Evolutionary conservation across 2,797 vertebrate species (phyloP).

Genomic region (Syncerus caffer): DNA sequence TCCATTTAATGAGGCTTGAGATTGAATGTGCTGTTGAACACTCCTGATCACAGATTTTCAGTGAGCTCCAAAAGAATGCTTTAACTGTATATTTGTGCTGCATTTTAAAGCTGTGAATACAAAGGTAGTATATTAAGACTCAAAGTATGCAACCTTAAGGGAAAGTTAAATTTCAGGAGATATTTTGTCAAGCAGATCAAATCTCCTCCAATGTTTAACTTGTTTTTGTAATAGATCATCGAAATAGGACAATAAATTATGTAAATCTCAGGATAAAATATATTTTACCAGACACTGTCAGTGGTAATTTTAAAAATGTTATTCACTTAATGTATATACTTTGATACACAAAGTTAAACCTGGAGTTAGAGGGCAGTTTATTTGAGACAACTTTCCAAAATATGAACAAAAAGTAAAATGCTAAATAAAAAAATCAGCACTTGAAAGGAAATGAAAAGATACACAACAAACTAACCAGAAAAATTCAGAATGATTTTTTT

Average conservation of each 20-base stretch:
- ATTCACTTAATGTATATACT: not conserved
- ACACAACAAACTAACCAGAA: not conserved
- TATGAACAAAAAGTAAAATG: not conserved
- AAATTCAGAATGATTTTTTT: not conserved
- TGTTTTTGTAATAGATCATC: not conserved
- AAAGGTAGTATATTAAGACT: not conserved
- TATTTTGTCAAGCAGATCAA: not conserved
- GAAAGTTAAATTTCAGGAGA: not conserved
- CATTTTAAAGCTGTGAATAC: not conserved
- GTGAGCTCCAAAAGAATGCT: not conserved
- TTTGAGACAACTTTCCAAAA: not conserved
- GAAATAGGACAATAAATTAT: not conserved
- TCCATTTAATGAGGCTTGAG: not conserved
- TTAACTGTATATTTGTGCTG: not conserved
- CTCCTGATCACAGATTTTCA: not conserved
- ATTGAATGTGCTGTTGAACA: not conserved
- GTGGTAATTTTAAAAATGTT: not conserved
- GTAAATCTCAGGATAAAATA: not conserved
- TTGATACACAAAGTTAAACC: not conserved
- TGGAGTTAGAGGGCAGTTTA: not conserved
- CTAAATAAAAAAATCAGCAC: not conserved
- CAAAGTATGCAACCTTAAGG: not conserved
- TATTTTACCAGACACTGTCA: not conserved
- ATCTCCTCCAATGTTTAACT: not conserved
- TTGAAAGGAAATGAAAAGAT: not conserved